Base-by-base conservation (phyloP, 2,113 vertebrate genomes). In the Hypocryptadius cinnamomeus region DNA sequence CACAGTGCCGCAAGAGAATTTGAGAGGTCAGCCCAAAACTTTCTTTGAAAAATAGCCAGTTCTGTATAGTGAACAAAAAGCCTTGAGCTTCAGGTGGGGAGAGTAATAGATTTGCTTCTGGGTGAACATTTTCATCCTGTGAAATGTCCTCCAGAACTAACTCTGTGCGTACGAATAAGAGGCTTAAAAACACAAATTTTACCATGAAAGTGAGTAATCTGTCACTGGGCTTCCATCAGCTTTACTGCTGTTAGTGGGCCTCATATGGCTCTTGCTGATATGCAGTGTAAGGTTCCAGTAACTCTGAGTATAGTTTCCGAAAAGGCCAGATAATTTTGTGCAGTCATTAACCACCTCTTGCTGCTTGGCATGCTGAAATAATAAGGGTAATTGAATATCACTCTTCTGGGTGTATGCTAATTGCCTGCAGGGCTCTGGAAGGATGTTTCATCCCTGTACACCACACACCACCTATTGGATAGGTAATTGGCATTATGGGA, bases 341-440 rank as follows among this genome's bases (percentile, higher is more conserved):
- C 79, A 69, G 40, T 89, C 84, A 83, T 95, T 93, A 94, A 79
- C 77, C 70, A 87, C 50, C 85, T 87, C 82, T 89, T 83, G 60
- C 85, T 89, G 64, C 85, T 91, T 79, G 56, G 60, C 79, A 73
- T 30, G n/a, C 71, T 85, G 72, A 83, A 94, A 83, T 91, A 94
- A 91, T 94, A 90, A 83, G 79, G 71, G 22, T 91, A 96, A 95
- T 92, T 92, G 79, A 91, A 93, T 89, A 91, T 48, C 71, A 87
- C 0, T 2, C 89, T 95, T 94, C 76, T 90, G 85, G 54, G 68
- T 87, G 60, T 50, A 37, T 77, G 31, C 25, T 94, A 92, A 96
- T 94, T 92, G 87, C 76, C 87, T 77, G 68, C 79, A 85, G 93
- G 64, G 51, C 82, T 85, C 91, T 88, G 71, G 76, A 85, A 93